These are phyloP conservation scores for Chaenogobius annularis DNA, from an alignment of 2,113 vertebrate species.

Conservation along the genomic window DNA sequence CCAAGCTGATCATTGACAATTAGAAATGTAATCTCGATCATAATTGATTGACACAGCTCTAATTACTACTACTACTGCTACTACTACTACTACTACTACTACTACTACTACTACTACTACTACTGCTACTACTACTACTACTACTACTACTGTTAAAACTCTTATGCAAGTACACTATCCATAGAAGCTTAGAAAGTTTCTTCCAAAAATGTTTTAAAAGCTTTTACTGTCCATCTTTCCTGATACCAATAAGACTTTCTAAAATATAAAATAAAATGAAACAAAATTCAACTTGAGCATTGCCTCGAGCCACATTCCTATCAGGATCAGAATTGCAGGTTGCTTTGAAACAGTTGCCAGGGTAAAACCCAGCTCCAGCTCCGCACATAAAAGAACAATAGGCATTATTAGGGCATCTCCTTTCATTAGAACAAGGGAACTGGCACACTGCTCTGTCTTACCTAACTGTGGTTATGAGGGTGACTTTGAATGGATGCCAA, in stretches of 20 bases:
- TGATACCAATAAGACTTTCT: slow-evolving; percentile 58
- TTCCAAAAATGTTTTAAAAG: not conserved
- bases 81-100: not conserved
- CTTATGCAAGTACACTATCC: not conserved
- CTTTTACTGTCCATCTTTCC: not conserved
- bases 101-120: not conserved
- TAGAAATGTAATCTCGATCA: too few relatives aligned
- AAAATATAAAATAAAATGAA: slow-evolving; percentile 56
- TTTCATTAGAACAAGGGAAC: slow-evolving; percentile 50
- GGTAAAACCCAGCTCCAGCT: slow-evolving; percentile 49
- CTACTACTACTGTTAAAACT: not conserved
- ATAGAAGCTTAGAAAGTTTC: not conserved
- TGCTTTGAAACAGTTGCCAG: slow-evolving; percentile 49
- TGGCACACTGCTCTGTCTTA: slow-evolving; percentile 40
- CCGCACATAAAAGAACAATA: slow-evolving; percentile 59
- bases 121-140: not conserved
- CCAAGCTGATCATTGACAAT: too few relatives aligned
- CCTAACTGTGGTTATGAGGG: slow-evolving; percentile 49
- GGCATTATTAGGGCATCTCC: slow-evolving; percentile 30
- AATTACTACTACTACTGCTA: not conserved
- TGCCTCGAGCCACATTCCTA: slow-evolving; percentile 68
- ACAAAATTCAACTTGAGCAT: slow-evolving; percentile 37
- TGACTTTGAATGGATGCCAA: slow-evolving; percentile 27
- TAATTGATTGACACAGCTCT: too few relatives aligned
- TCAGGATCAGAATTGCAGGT: slow-evolving; percentile 41